These are phyloP conservation scores for Trinorchestia longiramus DNA, from an alignment of 1,140 invertebrate genomes.

Conservation along the genomic window DNA sequence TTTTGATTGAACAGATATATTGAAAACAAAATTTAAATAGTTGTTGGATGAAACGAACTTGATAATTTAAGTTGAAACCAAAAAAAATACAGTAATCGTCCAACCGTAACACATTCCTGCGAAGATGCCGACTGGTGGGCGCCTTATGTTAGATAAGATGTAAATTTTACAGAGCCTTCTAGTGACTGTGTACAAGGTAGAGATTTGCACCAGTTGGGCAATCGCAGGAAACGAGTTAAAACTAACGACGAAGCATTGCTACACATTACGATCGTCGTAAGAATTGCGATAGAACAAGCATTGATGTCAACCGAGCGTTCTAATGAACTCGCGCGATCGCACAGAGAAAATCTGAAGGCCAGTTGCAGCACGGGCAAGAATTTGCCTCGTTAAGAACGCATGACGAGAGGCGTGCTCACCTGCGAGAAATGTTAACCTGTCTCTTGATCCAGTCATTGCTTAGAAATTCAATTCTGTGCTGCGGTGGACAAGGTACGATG, in stretches of 20 bases:
- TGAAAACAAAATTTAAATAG: background rate
- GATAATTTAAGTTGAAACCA: background rate
- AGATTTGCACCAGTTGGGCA: too few relatives aligned
- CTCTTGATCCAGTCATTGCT: background rate
- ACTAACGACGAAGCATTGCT: background rate
- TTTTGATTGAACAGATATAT: background rate
- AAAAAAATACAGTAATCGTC: background rate
- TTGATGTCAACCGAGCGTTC: background rate
- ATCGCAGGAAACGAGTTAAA: too few relatives aligned
- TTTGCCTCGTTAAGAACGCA: background rate
- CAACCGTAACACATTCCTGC: too few relatives aligned
- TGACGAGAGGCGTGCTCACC: conserved; percentile 1
- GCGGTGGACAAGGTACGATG: background rate
- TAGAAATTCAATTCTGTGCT: background rate
- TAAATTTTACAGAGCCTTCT: too few relatives aligned
- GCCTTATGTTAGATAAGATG: too few relatives aligned
- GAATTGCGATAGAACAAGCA: background rate
- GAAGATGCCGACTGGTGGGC: too few relatives aligned
- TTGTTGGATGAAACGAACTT: background rate
- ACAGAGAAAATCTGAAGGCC: background rate
- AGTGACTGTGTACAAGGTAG: too few relatives aligned
- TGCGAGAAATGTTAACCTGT: background rate
- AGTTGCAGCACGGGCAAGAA: background rate
- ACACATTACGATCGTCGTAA: background rate
- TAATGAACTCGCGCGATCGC: background rate